A percentile compares a stretch with the other conserved stretches of the same genome.
These are phyloP conservation scores for Andrena bicolor DNA, from an alignment of 2,888 invertebrate species.

Conservation along the genomic window DNA sequence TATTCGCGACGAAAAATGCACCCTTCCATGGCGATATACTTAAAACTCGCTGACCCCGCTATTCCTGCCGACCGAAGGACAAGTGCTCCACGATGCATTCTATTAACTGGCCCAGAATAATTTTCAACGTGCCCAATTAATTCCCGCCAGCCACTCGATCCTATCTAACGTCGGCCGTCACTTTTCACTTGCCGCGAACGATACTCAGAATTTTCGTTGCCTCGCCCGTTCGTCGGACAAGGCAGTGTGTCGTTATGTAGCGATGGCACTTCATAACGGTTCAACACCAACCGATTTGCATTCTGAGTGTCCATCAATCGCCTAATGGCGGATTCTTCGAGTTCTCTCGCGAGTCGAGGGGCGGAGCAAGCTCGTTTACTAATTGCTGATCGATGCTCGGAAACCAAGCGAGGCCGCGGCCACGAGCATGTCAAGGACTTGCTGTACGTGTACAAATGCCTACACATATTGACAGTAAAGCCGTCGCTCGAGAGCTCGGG, in stretches of 20 bases:
- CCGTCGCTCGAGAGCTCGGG: not conserved
- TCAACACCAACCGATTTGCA: slow-evolving; percentile 51
- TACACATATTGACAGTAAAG: slow-evolving; percentile 18
- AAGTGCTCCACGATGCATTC: slow-evolving; percentile 23
- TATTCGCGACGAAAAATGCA: slow-evolving; percentile 54
- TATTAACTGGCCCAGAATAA: slow-evolving; percentile 11
- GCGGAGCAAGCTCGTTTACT: slow-evolving; percentile 71
- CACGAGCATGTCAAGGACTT: slow-evolving; percentile 67
- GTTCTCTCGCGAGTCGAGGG: slow-evolving; percentile 49
- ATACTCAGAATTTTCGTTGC: not conserved
- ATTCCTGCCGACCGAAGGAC: slow-evolving; percentile 40
- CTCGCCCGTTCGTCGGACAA: not conserved
- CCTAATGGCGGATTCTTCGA: slow-evolving; percentile 52
- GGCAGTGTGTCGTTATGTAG: not conserved
- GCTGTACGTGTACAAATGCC: slow-evolving; percentile 34
- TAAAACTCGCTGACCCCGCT: slow-evolving; percentile 47
- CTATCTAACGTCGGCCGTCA: not conserved
- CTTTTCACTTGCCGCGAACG: not conserved
- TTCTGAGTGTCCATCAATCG: slow-evolving; percentile 48
- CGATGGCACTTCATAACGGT: not conserved
- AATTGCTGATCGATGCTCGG: slow-evolving; percentile 76
- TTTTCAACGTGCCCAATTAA: not conserved
- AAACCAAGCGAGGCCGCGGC: slow-evolving; percentile 56
- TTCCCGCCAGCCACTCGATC: not conserved
- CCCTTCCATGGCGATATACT: slow-evolving; percentile 54